These are phyloP conservation scores for Eulemur rufifrons DNA, from an alignment of 2,113 vertebrate species.

Conservation along the genomic window DNA sequence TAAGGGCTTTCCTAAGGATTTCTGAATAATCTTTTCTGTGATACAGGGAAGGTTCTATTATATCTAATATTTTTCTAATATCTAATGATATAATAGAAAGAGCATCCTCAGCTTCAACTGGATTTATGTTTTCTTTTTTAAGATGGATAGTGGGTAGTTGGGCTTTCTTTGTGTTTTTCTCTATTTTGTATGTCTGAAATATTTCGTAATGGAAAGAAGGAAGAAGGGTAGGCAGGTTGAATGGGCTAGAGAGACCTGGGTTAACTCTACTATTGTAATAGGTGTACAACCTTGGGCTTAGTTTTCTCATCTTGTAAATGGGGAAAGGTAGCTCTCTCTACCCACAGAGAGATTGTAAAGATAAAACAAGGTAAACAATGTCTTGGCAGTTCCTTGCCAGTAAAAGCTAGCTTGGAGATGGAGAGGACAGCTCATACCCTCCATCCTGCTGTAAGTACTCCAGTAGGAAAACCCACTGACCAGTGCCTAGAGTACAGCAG, in stretches of 20 bases:
- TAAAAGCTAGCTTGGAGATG: background rate
- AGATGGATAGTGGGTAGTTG: background rate
- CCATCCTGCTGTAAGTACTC: background rate
- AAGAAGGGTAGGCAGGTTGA: background rate
- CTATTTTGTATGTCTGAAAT: background rate
- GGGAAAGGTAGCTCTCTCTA: background rate
- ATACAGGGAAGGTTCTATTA: background rate
- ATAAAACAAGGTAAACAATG: background rate
- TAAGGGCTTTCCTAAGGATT: background rate
- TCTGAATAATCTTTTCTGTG: background rate
- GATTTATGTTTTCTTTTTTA: background rate
- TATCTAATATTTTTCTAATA: too few species aligned
- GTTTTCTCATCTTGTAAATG: background rate
- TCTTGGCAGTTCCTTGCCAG: background rate
- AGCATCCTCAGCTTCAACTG: background rate
- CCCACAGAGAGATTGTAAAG: background rate
- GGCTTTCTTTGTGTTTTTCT: background rate
- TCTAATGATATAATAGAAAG: background rate
- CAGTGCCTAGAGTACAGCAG: background rate
- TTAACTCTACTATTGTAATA: background rate
- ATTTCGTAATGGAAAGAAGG: background rate
- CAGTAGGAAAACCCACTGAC: background rate
- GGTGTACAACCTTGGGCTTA: background rate
- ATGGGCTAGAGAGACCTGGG: background rate
- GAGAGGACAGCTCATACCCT: background rate